Evolutionary conservation across 2,888 invertebrate genomes (phyloP).

Genomic region (Pelosia muscerda): DNA sequence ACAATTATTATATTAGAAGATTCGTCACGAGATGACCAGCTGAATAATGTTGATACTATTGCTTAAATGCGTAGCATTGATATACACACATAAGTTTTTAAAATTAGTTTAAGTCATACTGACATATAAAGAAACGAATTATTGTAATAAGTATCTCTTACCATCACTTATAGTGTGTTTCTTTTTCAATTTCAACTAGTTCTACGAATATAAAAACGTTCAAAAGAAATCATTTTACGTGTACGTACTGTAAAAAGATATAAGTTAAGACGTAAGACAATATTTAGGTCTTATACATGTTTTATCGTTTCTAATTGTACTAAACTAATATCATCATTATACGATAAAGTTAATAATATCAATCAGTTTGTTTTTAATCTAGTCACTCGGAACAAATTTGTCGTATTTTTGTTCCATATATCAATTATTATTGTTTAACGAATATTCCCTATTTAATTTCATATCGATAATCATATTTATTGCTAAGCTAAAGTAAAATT

Average conservation of each 20-base stretch:
- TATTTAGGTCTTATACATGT: slow-evolving; percentile 12
- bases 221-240: slow-evolving; percentile 8
- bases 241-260: slow-evolving; percentile 10
- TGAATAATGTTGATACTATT: slow-evolving; percentile 46
- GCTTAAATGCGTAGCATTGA: slow-evolving; percentile 58
- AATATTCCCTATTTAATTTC: not conserved
- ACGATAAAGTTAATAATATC: slow-evolving; percentile 3
- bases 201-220: slow-evolving; percentile 21
- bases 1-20: slow-evolving; percentile 56
- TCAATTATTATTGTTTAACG: not conserved
- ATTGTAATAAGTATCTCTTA: slow-evolving; percentile 60
- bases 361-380: not conserved
- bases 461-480: not conserved
- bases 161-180: slow-evolving; percentile 23
- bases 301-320: not conserved
- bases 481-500: not conserved
- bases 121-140: slow-evolving; percentile 77
- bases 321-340: not conserved
- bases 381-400: not conserved
- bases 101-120: slow-evolving; percentile 53
- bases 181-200: slow-evolving; percentile 21
- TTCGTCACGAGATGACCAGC: slow-evolving; percentile 75
- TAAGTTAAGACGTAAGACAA: slow-evolving; percentile 23
- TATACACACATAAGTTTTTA: slow-evolving; percentile 44
- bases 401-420: not conserved